Base-by-base conservation (phyloP, 2,797 vertebrate genomes). In the Furcifer pardalis region DNA sequence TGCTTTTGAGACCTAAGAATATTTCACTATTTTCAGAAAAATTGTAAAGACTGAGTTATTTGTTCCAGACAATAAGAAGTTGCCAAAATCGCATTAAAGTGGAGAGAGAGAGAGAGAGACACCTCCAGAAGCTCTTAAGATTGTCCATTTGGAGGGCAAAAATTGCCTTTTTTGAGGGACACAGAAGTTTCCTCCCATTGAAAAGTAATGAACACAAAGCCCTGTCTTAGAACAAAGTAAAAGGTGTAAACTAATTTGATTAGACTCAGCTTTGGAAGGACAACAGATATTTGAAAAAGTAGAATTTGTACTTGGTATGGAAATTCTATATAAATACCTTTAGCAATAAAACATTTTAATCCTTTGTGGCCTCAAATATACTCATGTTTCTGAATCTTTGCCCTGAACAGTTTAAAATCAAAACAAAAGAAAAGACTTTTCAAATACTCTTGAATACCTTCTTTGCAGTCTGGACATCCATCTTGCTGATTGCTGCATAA, bases 401-500 rank as follows among this genome's bases (percentile, higher is more conserved):
- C 15, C 46, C 68, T 40, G 25, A 17, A 2, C 30, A 21, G 60
- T 35, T 62, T 42, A 30, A 71, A 37, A 46, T 5, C 56, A 49
- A 72, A 37, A 6, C 23, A 13, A 23, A 35, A 59, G 27, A 30
- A 46, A 23, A 62, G 6, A 49, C 17, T 27, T 52, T 21, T 32
- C 59, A 42, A 44, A 56, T 13, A 19, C 7, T 44, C 62, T n/a
- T 21, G 25, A 84, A 93, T 95, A 98, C 98, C 94, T 97, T 94
- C 90, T 97, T 97, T 87, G 97, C 96, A 1, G 92, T 77, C 60
- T 37, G 91, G 46, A 97, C 52, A 85, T 98, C 97, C 95, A 94
- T 96, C 89, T 94, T 96, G 88, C 96, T 96, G 92, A 98, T 94
- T 0, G 98, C 98, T 99, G 83, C 4, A 87, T 79, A 49, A 85